A percentile compares a stretch with the other conserved stretches of the same genome.
These are phyloP conservation scores for Drosophila pseudoobscura DNA, from an alignment of 1,140 invertebrate genomes.

Conservation along the genomic window DNA sequence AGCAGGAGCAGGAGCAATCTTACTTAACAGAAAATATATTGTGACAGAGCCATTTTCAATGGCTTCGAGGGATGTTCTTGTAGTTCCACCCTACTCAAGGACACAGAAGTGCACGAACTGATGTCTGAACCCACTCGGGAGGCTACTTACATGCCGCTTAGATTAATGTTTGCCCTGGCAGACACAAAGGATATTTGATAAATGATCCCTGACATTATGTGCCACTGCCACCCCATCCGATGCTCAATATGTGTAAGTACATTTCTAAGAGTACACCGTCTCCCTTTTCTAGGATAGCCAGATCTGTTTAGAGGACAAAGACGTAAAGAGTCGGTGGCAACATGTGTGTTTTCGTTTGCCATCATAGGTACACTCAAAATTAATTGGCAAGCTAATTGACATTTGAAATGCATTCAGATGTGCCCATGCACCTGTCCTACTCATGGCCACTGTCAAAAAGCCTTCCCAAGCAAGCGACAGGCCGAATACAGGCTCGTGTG, in stretches of 20 bases:
- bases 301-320: too few species aligned
- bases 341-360: slow-evolving; percentile 7
- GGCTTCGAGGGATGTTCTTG: slow-evolving; percentile 34
- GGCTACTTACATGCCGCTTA: slow-evolving; percentile 49
- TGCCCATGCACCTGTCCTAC: slow-evolving; percentile 29
- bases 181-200: slow-evolving; percentile 77
- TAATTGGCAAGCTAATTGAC: slow-evolving; percentile 63
- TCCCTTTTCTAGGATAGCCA: too few species aligned
- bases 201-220: slow-evolving; percentile 63
- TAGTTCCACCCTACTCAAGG: slow-evolving; percentile 10
- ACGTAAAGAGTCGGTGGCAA: too few species aligned
- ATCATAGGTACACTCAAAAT: neutral
- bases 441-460: slow-evolving; percentile 56
- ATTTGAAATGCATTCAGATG: slow-evolving; percentile 65
- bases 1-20: slow-evolving; percentile 34
- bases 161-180: slow-evolving; percentile 71
- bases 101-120: slow-evolving; percentile 15
- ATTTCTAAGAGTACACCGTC: slow-evolving; percentile 20
- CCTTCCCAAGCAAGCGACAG: slow-evolving; percentile 35
- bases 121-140: slow-evolving; percentile 16
- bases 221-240: slow-evolving; percentile 9
- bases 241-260: slow-evolving; percentile 53
- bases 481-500: neutral
- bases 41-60: slow-evolving; percentile 22
- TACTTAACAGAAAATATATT: slow-evolving; percentile 61